Evolutionary conservation across 1,140 invertebrate genomes (phyloP), one percentile per base, ranked within the genome.

Genomic region (Mactra quadrangularis): DNA sequence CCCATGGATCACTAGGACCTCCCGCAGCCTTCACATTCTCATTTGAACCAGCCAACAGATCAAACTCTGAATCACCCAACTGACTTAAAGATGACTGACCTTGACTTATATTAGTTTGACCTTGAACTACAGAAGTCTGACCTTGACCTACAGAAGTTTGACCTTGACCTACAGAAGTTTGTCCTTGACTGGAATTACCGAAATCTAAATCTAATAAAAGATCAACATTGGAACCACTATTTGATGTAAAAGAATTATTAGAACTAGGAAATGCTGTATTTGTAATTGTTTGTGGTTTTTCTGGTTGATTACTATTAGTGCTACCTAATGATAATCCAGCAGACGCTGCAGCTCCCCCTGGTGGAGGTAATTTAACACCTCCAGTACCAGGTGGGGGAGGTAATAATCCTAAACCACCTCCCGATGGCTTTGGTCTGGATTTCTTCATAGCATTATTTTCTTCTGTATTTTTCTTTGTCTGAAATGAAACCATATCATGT

Each of bases 331-430:
- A 25, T n/a, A 75, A 13, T 2, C 95, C 95, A 60, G 84, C 66
- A 29, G 94, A 93, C 4, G 95, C 94, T 31, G 96, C 95, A 60
- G 84, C 66, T 29, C 94, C 93, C 4, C 95, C 94, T 31, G 96
- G 94, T 64, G 95, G 95, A 78, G 95, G 94, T 53, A 96, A 94
- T 91, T 95, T 96, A 1, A 95, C 91, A 57, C 95, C 96, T 27
- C 96, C 96, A n/a, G n/a, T n/a, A 41, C 38, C 38, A 35, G 97
- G 97, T 38, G 97, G 97, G 55, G 97, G 97, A 76, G 97, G 94
- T 72, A 97, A 94, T 41, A 91, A 86, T 27, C 95, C 94, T 11
- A 91, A 79, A 29, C 95, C 95, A 53, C 92, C 90, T 19, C 77
- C 72, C 90, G 90, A 70, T 83, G 94, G 89, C 89, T 95, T 93